Conservation (phyloP, 2,888 invertebrate species). For the Harmothoe impar region DNA sequence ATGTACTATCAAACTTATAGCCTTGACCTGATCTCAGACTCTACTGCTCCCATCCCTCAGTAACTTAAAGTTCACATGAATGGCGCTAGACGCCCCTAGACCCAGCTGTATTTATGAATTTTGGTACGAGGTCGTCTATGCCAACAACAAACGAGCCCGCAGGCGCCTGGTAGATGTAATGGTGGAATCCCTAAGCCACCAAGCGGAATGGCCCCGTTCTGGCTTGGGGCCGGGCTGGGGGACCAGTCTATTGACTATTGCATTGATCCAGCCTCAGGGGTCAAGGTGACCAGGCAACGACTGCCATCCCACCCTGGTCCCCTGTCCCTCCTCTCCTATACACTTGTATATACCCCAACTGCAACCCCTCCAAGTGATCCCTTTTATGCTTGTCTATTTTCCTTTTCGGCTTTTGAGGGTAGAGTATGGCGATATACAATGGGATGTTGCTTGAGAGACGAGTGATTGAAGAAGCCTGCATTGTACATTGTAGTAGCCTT, state of each 20-base stretch:
- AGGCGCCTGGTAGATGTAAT: constrained; percentile 21
- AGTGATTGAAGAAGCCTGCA: not conserved
- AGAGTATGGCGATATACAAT: not conserved
- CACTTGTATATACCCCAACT: too few relatives aligned
- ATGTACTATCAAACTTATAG: too few relatives aligned
- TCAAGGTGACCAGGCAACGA: not conserved
- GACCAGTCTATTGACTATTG: not conserved
- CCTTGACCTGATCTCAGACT: too few relatives aligned
- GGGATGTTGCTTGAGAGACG: not conserved
- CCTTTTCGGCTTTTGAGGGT: not conserved
- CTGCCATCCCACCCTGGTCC: not conserved
- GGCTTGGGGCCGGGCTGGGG: too few relatives aligned
- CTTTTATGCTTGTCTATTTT: not conserved
- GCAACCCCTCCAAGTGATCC: not conserved
- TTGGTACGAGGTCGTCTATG: constrained; percentile 1
- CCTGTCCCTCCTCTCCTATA: not conserved
- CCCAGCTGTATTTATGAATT: not conserved
- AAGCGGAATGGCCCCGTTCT: not conserved
- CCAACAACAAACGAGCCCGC: constrained; percentile 21
- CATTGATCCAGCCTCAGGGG: not conserved
- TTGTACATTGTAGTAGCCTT: too few relatives aligned
- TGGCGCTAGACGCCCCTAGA: not conserved
- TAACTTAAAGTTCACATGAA: not conserved
- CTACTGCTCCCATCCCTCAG: not conserved
- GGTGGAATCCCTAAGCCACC: not conserved